These are phyloP conservation scores for Hemibagrus wyckioides DNA, from an alignment of 2,113 vertebrate species.

Conservation along the genomic window DNA sequence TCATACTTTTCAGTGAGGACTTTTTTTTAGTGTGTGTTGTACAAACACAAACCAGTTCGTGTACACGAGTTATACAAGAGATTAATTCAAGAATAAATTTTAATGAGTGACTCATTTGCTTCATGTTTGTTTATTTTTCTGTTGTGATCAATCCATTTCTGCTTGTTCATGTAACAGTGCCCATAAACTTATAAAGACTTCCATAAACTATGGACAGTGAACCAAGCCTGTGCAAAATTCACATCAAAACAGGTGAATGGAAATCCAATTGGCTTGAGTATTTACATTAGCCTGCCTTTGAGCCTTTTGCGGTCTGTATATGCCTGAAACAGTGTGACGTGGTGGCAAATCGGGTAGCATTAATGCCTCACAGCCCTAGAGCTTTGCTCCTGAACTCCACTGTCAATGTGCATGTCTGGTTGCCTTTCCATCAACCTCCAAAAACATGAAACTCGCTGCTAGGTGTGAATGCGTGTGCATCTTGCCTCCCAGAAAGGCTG, in stretches of 20 bases:
- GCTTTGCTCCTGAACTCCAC: background rate
- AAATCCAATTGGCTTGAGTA: background rate
- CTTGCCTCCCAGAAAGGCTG: background rate
- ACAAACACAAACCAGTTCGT: conserved; percentile 59
- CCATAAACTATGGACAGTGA: background rate
- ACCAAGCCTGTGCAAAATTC: background rate
- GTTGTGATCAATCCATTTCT: background rate
- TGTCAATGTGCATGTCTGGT: background rate
- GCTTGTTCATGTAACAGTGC: background rate
- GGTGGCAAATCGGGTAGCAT: background rate
- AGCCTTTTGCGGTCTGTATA: background rate
- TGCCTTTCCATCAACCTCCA: background rate
- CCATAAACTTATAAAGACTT: background rate
- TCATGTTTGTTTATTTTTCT: background rate
- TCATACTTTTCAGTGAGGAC: conserved; percentile 61
- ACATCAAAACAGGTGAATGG: background rate
- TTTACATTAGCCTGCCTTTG: background rate
- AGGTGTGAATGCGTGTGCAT: background rate
- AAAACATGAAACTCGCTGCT: background rate
- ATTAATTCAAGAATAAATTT: conserved; percentile 50
- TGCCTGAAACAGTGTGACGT: background rate
- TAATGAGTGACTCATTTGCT: conserved; percentile 12
- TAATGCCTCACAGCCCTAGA: background rate
- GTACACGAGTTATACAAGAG: conserved; percentile 43
- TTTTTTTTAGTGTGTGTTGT: conserved; percentile 60